phyloP scores from a whole-genome alignment of 2,113 vertebrate genomes.

The Myocastor coypus region DNA sequence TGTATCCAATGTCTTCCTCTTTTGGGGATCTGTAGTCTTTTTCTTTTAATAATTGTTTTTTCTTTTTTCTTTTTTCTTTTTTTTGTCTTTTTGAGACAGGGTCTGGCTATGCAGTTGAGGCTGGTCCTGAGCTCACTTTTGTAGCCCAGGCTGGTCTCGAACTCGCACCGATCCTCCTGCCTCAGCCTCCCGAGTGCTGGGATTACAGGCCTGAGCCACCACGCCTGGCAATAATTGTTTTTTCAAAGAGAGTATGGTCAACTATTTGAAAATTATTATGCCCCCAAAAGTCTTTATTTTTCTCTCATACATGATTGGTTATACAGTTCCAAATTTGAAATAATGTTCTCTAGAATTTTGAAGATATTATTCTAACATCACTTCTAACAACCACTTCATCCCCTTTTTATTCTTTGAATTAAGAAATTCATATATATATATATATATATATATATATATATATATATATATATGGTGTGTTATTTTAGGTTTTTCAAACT shows the following conservation, averaged over 20 bases:
- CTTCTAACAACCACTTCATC: not conserved
- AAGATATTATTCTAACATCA: not conserved
- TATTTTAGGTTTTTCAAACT: not conserved
- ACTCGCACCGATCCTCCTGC: no score
- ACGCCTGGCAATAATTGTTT: no score
- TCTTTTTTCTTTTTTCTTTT: no score
- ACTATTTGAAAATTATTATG: not conserved
- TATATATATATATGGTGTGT: not conserved
- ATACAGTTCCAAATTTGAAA: not conserved
- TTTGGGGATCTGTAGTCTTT: not conserved
- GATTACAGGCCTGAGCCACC: no score
- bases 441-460: not conserved
- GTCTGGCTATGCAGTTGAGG: no score
- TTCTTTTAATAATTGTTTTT: not conserved
- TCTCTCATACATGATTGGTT: not conserved
- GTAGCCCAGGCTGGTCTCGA: no score
- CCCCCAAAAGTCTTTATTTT: not conserved
- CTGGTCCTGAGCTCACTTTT: no score
- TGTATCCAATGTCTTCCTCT: not conserved
- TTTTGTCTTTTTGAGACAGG: no score
- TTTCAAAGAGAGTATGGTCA: not conserved
- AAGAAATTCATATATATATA: not conserved
- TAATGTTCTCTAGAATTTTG: slow-evolving; percentile 19
- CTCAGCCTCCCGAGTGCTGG: no score
- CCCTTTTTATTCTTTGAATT: slow-evolving; percentile 20